Base-by-base conservation (phyloP, 2,113 vertebrate genomes). In the Spea bombifrons region DNA sequence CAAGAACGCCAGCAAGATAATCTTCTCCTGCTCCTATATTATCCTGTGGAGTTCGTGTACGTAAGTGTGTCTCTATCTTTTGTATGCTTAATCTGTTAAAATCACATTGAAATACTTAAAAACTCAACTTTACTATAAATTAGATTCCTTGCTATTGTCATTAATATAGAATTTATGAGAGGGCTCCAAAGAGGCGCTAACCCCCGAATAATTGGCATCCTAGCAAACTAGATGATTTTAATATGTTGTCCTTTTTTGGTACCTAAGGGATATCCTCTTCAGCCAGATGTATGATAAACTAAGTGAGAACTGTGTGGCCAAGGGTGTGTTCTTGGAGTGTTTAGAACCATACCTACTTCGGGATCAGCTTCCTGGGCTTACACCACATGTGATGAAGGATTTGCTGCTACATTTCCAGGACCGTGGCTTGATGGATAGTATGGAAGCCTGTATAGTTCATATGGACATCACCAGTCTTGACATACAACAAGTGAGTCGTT, bases 381-480 rank as follows among this genome's bases (percentile, higher is more conserved):
- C 96, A 59, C 91, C 96, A 0, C 94, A 95, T 77, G 92, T 98
- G 80, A 97, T 99, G 95, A 96, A 92, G 86, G 97, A 99, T 80
- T 91, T 99, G 64, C 90, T 99, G 13, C 89, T 94, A 85, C 96
- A 99, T 88, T 98, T 97, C 87, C 96, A 98, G 87, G 92, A 94
- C 83, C 96, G 92, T 8, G 94, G 94, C 50, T 90, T 95, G 88
- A 92, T 99, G 96, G 95, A 96, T 81, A 97, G 94, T 13, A 89
- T 99, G 84, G 97, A 98, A 88, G 93, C 95, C 82, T 98, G 96
- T 76, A 95, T 99, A 73, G 95, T 99, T 12, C 97, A 98, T 78
- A 95, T 99, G 93, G 97, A 99, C 83, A 92, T 99, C 83, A 99
- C 97, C 80, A 98, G 95, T 81, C 91, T 99, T 73, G 97, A 99